Base-by-base conservation (phyloP, 2,797 vertebrate genomes). In the Helicolenus hilgendorfi region DNA sequence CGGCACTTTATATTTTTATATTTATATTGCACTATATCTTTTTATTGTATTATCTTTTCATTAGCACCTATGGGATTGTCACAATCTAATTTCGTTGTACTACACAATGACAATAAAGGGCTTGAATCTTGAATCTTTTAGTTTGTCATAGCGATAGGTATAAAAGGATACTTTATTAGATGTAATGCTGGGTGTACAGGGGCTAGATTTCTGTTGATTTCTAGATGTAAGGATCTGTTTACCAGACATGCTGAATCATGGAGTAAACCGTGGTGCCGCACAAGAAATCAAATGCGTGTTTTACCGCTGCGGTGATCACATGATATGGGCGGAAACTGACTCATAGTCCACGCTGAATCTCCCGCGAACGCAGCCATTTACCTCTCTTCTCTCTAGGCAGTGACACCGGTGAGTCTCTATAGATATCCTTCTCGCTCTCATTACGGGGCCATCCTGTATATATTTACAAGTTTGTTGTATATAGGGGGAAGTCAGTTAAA, bases 321-420 rank as follows among this genome's bases (percentile, higher is more conserved):
- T 98, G 97, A 95, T 72, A 81, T 84, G 96, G 96, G 97, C 97
- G 97, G 97, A 98, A 97, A 95, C 96, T 93, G 96, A 94, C 92
- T 95, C 95, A 93, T 90, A 95, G 86, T 89, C 90, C 96, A 95
- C 93, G 95, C 97, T 90, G 97, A 97, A 92, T 96, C 96, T 96
- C 95, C 96, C 97, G 97, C 96, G 96, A 94, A 95, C 91, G 97
- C 96, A 94, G 96, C 97, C 97, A 97, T 98, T 98, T 97, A 95
- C 95, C 94, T 97, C 96, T 96, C 96, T 97, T 89, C 95, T 94
- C 94, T 93, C 91, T 77, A 84, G 67, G 91, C 81, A 84, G 90
- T 89, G 90, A 69, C 90, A 95, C 94, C 93, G 97, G 96, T 97
- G 91, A 96, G 96, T 96, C 62, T 78, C 38, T 60, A 7, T 22